Evolutionary conservation across 2,888 invertebrate species (phyloP).

Genomic region (Drosophila acutilabella): DNA sequence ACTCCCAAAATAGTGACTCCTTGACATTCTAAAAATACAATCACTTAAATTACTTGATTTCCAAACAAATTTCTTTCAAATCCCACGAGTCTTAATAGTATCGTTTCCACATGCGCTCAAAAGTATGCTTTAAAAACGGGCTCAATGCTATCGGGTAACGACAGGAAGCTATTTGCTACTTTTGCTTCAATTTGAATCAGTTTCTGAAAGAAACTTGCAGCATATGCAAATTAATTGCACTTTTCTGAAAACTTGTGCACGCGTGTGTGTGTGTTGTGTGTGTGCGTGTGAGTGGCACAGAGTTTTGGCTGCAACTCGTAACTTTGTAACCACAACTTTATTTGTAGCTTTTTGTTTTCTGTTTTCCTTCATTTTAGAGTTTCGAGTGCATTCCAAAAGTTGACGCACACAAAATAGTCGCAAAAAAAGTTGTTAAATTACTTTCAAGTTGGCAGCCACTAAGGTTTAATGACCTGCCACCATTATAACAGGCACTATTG

Average conservation of each 20-base stretch:
- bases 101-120: background rate
- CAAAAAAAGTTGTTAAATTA: constrained; percentile 65
- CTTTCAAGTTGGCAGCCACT: constrained; percentile 41
- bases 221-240: constrained; percentile 60
- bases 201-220: constrained; percentile 8
- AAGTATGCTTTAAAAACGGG: constrained; percentile 30
- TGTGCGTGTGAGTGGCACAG: background rate
- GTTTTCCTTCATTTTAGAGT: constrained; percentile 24
- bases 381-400: constrained; percentile 50
- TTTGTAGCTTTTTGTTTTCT: constrained; percentile 4
- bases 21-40: too few species aligned
- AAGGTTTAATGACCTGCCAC: constrained; percentile 41
- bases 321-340: constrained; percentile 26
- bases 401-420: constrained; percentile 19
- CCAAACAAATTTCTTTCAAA: too few species aligned
- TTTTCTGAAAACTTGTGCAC: constrained; percentile 20
- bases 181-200: background rate
- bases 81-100: background rate
- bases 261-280: background rate
- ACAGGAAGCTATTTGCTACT: background rate
- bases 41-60: too few species aligned
- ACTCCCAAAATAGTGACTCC: too few species aligned
- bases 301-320: constrained; percentile 13
- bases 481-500: background rate
- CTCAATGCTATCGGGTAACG: background rate